A percentile compares a stretch with the other conserved stretches of the same genome.
Conservation (phyloP, 2,888 invertebrate species). For the Apamea monoglypha region DNA sequence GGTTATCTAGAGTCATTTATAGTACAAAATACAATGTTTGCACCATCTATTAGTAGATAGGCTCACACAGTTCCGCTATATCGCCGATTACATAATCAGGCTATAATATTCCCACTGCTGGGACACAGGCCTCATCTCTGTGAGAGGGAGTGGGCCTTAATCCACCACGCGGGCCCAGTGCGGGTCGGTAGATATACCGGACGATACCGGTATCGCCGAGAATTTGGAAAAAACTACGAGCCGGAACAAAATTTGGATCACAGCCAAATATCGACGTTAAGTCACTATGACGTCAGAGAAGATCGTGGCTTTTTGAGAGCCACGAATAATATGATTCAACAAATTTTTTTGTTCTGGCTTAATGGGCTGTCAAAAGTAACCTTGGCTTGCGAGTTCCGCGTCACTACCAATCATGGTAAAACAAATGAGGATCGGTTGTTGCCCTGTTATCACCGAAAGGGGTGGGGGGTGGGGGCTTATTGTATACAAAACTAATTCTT, state of each 20-base stretch:
- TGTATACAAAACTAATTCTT: background rate
- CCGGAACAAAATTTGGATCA: conserved; percentile 47
- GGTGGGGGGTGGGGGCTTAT: background rate
- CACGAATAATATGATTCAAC: conserved; percentile 49
- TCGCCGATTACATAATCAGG: background rate
- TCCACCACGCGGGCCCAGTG: too few species aligned
- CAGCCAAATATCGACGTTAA: conserved; percentile 48
- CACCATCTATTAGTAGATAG: background rate
- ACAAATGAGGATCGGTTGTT: conserved; percentile 17
- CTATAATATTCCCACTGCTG: too few species aligned
- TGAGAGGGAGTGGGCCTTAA: too few species aligned
- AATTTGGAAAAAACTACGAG: background rate
- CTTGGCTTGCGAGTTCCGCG: conserved; percentile 12
- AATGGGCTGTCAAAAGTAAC: conserved; percentile 36
- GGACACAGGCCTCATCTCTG: too few species aligned
- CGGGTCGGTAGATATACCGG: too few species aligned
- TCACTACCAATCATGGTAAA: conserved; percentile 8
- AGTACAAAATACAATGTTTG: background rate
- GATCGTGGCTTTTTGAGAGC: conserved; percentile 36
- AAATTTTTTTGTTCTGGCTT: conserved; percentile 30
- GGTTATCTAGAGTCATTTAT: conserved; percentile 3
- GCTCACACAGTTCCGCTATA: background rate
- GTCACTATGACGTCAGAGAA: conserved; percentile 55
- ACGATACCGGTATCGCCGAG: too few species aligned
- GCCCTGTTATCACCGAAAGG: background rate